phyloP scores from a whole-genome alignment of 2,888 invertebrate species.

The Folsomia manolachei region DNA sequence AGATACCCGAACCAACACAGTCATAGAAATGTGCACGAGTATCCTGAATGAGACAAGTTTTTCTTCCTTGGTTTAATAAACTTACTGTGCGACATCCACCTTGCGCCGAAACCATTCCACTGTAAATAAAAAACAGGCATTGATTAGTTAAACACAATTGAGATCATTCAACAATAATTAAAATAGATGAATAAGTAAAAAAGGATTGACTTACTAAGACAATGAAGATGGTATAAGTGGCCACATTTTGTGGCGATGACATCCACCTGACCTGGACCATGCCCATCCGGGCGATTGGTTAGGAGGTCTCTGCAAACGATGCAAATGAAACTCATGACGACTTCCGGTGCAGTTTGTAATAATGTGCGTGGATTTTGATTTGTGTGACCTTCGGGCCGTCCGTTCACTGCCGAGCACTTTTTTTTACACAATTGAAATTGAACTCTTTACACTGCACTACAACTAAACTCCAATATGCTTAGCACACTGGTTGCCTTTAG shows the following conservation, averaged over 20 bases:
- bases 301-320: slow-evolving; percentile 47
- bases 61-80: no score
- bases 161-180: no score
- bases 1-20: no score
- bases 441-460: background rate
- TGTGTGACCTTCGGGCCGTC: background rate
- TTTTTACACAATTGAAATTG: background rate
- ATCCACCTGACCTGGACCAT: slow-evolving; percentile 39
- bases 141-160: no score
- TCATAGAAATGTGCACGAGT: no score
- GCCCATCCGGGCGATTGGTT: slow-evolving; percentile 45
- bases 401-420: slow-evolving; percentile 6
- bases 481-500: no score
- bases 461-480: background rate
- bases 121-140: no score
- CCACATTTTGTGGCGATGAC: slow-evolving; percentile 47
- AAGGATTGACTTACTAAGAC: no score
- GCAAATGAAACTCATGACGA: slow-evolving; percentile 46
- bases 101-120: slow-evolving; percentile 46
- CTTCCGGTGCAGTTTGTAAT: no score
- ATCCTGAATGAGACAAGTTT: no score
- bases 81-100: slow-evolving; percentile 45
- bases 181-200: no score
- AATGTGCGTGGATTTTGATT: background rate
- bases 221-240: slow-evolving; percentile 41